Conservation (phyloP, 2,113 vertebrate species). For the Brachyhypopomus occidentalis region DNA sequence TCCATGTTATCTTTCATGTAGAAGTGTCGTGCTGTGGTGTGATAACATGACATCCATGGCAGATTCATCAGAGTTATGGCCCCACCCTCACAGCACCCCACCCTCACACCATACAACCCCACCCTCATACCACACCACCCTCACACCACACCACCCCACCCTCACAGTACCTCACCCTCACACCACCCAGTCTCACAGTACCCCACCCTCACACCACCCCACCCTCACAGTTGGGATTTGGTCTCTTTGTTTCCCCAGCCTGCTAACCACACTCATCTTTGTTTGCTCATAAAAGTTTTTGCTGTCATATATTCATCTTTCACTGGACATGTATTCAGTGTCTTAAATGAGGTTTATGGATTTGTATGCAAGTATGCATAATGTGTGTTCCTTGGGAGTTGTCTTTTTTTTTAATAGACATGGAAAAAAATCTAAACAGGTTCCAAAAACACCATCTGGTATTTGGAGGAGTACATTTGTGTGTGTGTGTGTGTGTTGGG, state of each 20-base stretch:
- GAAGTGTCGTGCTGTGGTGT: conserved; percentile 28
- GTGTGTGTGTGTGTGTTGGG: conserved; percentile 53
- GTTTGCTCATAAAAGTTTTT: conserved; percentile 52
- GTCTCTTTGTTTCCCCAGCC: conserved; percentile 3
- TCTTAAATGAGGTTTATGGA: conserved; percentile 44
- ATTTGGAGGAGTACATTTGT: conserved; percentile 77
- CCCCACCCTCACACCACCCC: no score
- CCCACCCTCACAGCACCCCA: conserved; percentile 30
- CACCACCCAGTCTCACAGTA: no score
- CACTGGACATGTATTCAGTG: conserved; percentile 16
- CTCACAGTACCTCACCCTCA: no score
- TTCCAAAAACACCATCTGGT: conserved; percentile 98
- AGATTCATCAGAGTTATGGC: conserved; percentile 45
- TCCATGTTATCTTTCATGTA: background rate
- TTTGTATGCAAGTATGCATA: conserved; percentile 48
- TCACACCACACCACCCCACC: no score
- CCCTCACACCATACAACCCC: background rate
- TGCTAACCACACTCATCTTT: conserved; percentile 23
- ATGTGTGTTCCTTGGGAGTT: conserved; percentile 55
- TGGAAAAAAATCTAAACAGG: conserved; percentile 87
- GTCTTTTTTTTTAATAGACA: conserved; percentile 81
- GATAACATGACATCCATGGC: conserved; percentile 43
- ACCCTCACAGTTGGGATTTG: conserved; percentile 3
- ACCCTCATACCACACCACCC: background rate
- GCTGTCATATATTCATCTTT: conserved; percentile 51